Conservation (phyloP, 2,113 vertebrate species). For the Pholis gunnellus region DNA sequence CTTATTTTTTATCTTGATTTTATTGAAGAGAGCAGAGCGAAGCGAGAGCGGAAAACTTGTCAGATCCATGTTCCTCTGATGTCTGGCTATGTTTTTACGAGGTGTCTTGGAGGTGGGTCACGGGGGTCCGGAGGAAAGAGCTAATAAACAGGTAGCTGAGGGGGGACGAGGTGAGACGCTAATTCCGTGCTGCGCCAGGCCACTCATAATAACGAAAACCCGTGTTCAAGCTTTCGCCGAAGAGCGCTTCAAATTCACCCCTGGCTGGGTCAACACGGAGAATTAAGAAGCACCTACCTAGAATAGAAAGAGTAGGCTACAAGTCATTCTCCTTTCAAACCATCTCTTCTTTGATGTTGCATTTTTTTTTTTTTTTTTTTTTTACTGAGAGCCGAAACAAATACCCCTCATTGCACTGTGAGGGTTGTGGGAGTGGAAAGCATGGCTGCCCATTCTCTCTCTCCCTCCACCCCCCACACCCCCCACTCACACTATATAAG, state of each 20-base stretch:
- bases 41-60: slow-evolving; percentile 78
- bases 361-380: slow-evolving; percentile 63
- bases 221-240: slow-evolving; percentile 47
- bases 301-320: slow-evolving; percentile 48
- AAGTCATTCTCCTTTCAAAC: slow-evolving; percentile 61
- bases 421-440: slow-evolving; percentile 87
- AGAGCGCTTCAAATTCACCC: slow-evolving; percentile 56
- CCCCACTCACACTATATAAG: slow-evolving; percentile 69
- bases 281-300: slow-evolving; percentile 54
- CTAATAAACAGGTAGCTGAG: slow-evolving; percentile 88
- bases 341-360: slow-evolving; percentile 74
- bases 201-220: slow-evolving; percentile 74
- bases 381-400: slow-evolving; percentile 58
- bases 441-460: slow-evolving; percentile 79
- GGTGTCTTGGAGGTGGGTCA: slow-evolving; percentile 90
- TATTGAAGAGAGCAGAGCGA: slow-evolving; percentile 87
- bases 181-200: slow-evolving; percentile 85
- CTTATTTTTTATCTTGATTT: slow-evolving; percentile 97
- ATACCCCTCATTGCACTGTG: slow-evolving; percentile 73
- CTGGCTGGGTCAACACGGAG: slow-evolving; percentile 45
- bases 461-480: neutral
- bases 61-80: slow-evolving; percentile 83
- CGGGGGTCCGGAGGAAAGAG: slow-evolving; percentile 89
- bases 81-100: slow-evolving; percentile 92
- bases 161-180: slow-evolving; percentile 85